A percentile compares a stretch with the other conserved stretches of the same genome.
Evolutionary conservation across 2,888 invertebrate genomes (phyloP).

Genomic region (Eristalis pertinax): DNA sequence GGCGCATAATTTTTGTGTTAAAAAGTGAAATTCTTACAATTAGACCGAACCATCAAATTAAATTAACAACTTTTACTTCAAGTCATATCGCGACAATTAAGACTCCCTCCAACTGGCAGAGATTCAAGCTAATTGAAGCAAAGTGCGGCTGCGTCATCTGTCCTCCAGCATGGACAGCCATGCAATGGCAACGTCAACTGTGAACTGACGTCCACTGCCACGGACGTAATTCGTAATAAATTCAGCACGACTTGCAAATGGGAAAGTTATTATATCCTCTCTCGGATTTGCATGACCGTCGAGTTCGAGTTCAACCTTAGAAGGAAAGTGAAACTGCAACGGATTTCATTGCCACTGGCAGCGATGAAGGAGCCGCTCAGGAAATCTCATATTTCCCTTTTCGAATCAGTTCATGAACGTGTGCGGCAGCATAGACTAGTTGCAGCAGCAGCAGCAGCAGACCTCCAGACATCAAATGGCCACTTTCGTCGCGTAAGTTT

Average conservation of each 20-base stretch:
- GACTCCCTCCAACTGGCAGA: slow-evolving; percentile 5
- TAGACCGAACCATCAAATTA: slow-evolving; percentile 49
- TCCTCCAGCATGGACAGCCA: slow-evolving; percentile 7
- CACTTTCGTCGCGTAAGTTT: slow-evolving; percentile 28
- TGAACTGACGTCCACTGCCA: slow-evolving; percentile 1
- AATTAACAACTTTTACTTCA: slow-evolving; percentile 69
- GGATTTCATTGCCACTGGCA: slow-evolving; percentile 43
- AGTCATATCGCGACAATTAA: slow-evolving; percentile 17
- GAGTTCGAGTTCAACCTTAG: slow-evolving; percentile 51
- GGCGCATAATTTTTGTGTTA: not conserved
- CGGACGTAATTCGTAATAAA: slow-evolving; percentile 31
- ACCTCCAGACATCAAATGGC: slow-evolving; percentile 35
- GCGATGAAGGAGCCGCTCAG: not conserved
- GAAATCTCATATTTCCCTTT: slow-evolving; percentile 9
- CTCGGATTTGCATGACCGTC: slow-evolving; percentile 39
- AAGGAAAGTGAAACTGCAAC: slow-evolving; percentile 64
- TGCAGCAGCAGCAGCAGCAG: slow-evolving; percentile 2
- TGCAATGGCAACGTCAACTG: not conserved
- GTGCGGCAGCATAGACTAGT: slow-evolving; percentile 26
- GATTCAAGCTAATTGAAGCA: slow-evolving; percentile 49
- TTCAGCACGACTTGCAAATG: slow-evolving; percentile 37
- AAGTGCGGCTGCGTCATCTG: slow-evolving; percentile 17
- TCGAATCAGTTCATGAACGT: not conserved
- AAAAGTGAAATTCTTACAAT: slow-evolving; percentile 61
- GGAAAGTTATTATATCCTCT: slow-evolving; percentile 68